Evolutionary conservation across 1,140 invertebrate species (phyloP).

Genomic region (Drosophila yakuba): DNA sequence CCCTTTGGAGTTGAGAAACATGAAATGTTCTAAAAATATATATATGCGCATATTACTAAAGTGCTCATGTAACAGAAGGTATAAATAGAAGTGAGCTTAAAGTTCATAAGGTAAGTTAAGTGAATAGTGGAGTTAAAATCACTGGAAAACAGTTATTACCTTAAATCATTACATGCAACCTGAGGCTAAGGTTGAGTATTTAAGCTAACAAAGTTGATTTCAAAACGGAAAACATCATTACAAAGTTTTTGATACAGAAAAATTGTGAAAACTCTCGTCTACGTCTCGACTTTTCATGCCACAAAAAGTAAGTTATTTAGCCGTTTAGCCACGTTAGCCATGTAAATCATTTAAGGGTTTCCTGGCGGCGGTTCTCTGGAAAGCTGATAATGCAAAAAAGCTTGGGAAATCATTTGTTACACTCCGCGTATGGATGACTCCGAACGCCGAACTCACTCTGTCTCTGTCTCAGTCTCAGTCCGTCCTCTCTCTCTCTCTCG

Average conservation of each 20-base stretch:
- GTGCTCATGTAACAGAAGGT: neutral
- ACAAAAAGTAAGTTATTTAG: no score
- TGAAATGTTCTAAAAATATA: conserved; percentile 11
- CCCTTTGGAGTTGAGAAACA: no score
- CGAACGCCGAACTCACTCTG: conserved; percentile 15
- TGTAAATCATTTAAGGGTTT: conserved; percentile 79
- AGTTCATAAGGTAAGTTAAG: neutral
- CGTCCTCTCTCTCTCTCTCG: neutral
- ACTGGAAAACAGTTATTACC: neutral
- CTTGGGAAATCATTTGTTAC: conserved; percentile 81
- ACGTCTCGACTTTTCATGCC: no score
- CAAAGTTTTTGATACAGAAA: no score
- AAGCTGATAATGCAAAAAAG: conserved; percentile 78
- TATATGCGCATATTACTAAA: neutral
- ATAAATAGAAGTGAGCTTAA: neutral
- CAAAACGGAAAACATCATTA: no score
- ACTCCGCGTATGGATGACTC: conserved; percentile 79
- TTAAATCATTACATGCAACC: no score
- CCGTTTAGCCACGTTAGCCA: conserved; percentile 38
- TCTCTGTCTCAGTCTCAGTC: conserved; percentile 1
- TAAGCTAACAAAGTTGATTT: no score
- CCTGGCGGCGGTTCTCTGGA: conserved; percentile 43
- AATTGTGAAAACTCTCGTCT: no score
- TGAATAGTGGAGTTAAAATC: no score
- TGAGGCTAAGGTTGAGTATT: no score